Percentiles rank a stretch among this genome's conserved stretches.
Evolutionary conservation across 2,888 invertebrate genomes (phyloP).

Genomic region (Argyra leucocephala): DNA sequence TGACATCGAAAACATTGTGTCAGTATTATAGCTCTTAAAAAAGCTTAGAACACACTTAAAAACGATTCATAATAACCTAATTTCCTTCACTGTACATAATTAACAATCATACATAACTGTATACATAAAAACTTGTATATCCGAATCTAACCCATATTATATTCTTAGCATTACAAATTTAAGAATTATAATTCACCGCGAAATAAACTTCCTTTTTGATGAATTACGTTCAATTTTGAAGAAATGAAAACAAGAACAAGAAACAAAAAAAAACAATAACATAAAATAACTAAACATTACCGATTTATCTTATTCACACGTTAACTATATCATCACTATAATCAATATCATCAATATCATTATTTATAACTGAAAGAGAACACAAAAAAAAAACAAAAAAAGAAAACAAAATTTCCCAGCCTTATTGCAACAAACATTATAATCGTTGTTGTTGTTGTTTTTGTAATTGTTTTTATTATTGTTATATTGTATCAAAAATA

Average conservation of each 20-base stretch:
- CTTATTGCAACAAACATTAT: neutral
- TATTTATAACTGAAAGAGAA: too few relatives aligned
- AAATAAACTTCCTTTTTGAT: slow-evolving; percentile 2
- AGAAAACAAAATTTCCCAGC: neutral
- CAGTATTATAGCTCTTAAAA: too few relatives aligned
- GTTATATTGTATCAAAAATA: neutral
- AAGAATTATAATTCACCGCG: neutral
- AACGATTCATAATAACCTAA: too few relatives aligned
- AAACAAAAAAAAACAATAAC: neutral
- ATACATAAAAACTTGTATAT: neutral
- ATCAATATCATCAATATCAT: neutral
- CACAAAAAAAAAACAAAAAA: too few relatives aligned
- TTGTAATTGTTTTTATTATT: neutral
- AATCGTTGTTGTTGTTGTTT: neutral
- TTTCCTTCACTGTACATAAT: too few relatives aligned
- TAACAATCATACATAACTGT: too few relatives aligned
- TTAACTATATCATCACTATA: neutral
- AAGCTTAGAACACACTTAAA: too few relatives aligned
- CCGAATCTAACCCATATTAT: neutral
- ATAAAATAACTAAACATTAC: too few relatives aligned
- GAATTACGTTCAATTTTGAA: neutral
- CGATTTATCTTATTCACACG: neutral
- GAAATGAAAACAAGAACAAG: neutral
- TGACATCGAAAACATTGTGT: too few relatives aligned
- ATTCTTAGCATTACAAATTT: too few relatives aligned